These are phyloP conservation scores for Masnerella sp. DNA, from an alignment of 2,888 invertebrate species.

Conservation along the genomic window DNA sequence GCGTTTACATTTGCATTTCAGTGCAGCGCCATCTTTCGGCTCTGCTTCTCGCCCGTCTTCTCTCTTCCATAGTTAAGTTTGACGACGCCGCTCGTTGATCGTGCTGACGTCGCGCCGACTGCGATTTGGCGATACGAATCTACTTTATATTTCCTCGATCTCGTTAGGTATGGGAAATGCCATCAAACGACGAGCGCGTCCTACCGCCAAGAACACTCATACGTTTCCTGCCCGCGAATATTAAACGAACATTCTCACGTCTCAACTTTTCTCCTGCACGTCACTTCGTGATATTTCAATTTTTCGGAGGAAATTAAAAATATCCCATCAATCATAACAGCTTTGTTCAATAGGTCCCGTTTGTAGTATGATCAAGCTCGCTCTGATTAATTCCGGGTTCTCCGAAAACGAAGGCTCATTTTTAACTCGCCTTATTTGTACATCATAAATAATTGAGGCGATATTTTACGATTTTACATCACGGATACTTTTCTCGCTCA, in stretches of 20 bases:
- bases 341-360: too few relatives aligned
- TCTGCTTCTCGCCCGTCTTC: not conserved
- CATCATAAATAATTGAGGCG: too few relatives aligned
- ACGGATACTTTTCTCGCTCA: too few relatives aligned
- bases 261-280: constrained; percentile 9
- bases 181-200: constrained; percentile 25
- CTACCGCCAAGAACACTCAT: constrained; percentile 19
- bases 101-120: constrained; percentile 59
- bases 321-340: too few relatives aligned
- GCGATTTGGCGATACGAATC: constrained; percentile 56
- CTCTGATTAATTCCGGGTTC: too few relatives aligned
- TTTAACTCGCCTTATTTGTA: too few relatives aligned
- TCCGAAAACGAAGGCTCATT: too few relatives aligned
- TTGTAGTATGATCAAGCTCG: too few relatives aligned
- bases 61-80: constrained; percentile 44
- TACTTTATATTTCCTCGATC: constrained; percentile 51
- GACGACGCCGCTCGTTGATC: constrained; percentile 52
- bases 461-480: too few relatives aligned
- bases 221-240: constrained; percentile 39
- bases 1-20: constrained; percentile 60
- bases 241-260: constrained; percentile 26
- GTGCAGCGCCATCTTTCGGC: constrained; percentile 17
- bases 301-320: too few relatives aligned
- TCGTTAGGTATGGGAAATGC: constrained; percentile 53
- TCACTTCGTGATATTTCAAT: too few relatives aligned